Percentiles rank a stretch among this genome's conserved stretches.
Evolutionary conservation across 1,140 invertebrate species (phyloP).

Genomic region (Ceratitis capitata): DNA sequence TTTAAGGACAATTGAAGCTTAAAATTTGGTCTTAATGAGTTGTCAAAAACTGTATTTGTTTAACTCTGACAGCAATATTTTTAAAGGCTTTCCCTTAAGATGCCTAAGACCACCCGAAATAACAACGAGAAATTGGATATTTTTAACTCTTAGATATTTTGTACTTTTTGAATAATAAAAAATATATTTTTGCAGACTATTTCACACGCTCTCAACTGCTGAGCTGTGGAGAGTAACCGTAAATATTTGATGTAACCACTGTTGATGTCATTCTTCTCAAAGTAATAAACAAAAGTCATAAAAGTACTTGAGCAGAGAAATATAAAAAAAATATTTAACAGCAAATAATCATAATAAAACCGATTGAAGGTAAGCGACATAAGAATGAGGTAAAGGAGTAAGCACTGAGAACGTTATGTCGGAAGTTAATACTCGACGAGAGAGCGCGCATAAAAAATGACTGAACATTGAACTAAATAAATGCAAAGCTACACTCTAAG

Average conservation of each 20-base stretch:
- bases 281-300: constrained; percentile 29
- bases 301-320: constrained; percentile 10
- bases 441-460: background rate
- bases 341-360: constrained; percentile 22
- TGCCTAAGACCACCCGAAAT: too few species aligned
- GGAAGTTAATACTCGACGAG: constrained; percentile 9
- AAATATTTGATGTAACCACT: background rate
- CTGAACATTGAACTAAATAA: background rate
- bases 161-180: background rate
- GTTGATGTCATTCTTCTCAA: background rate
- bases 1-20: too few species aligned
- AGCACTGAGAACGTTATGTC: background rate
- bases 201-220: background rate
- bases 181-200: background rate
- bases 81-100: too few species aligned
- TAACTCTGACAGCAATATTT: too few species aligned
- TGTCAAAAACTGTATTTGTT: too few species aligned
- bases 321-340: background rate
- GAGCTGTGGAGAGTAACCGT: background rate
- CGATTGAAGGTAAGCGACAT: background rate
- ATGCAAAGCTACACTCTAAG: background rate
- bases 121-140: too few species aligned
- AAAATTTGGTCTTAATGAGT: too few species aligned
- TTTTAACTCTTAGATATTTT: background rate
- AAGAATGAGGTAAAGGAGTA: background rate